Conservation (phyloP, 2,797 vertebrate species). For the Gephyroberyx darwinii region DNA sequence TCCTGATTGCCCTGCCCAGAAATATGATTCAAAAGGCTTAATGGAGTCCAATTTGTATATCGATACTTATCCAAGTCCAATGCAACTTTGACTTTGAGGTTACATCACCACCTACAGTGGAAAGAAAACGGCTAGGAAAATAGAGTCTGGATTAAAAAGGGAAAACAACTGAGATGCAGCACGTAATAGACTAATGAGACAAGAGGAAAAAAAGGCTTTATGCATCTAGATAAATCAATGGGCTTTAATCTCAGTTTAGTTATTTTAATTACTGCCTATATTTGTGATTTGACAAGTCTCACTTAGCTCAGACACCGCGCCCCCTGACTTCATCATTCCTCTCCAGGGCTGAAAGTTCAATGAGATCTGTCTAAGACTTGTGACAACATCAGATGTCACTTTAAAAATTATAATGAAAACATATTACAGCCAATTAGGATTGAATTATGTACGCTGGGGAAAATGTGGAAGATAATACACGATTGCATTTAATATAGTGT, state of each 20-base stretch:
- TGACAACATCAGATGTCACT: constrained; percentile 28
- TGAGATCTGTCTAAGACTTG: constrained; percentile 35
- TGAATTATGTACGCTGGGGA: constrained; percentile 29
- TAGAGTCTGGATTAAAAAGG: constrained; percentile 49
- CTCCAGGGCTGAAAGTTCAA: constrained; percentile 26
- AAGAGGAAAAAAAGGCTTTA: constrained; percentile 68
- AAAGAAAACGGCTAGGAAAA: constrained; percentile 55
- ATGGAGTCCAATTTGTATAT: constrained; percentile 67
- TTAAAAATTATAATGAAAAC: constrained; percentile 32
- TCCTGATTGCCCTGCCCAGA: constrained; percentile 56
- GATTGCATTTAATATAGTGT: constrained; percentile 18
- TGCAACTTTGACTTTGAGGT: constrained; percentile 39
- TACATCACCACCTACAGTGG: constrained; percentile 26
- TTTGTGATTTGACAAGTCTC: constrained; percentile 68
- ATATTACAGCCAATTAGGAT: constrained; percentile 28
- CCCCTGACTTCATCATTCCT: constrained; percentile 26
- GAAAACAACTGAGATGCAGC: constrained; percentile 53
- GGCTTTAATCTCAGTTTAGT: constrained; percentile 70
- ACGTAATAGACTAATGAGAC: constrained; percentile 60
- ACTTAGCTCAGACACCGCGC: constrained; percentile 46
- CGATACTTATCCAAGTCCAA: constrained; percentile 68
- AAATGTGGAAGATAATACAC: constrained; percentile 25
- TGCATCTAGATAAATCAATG: constrained; percentile 71
- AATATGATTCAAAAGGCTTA: constrained; percentile 70
- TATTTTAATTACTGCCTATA: constrained; percentile 72